These are phyloP conservation scores for Drosophila anceps DNA, from an alignment of 2,888 invertebrate genomes.

Conservation along the genomic window DNA sequence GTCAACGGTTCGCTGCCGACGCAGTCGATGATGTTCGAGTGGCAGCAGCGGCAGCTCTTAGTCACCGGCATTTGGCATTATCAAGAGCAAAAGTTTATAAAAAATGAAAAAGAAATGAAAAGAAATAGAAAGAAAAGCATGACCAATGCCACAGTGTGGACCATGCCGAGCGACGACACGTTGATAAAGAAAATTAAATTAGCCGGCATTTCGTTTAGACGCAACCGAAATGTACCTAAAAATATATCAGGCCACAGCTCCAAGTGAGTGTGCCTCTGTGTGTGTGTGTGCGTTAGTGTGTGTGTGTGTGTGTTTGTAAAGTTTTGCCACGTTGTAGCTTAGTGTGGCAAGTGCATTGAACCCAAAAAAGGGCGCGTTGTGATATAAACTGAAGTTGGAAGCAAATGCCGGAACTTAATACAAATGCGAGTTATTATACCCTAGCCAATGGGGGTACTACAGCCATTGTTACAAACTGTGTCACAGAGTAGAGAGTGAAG, in stretches of 20 bases:
- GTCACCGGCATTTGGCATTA: slow-evolving; percentile 72
- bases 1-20: slow-evolving; percentile 74
- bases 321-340: slow-evolving; percentile 60
- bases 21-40: slow-evolving; percentile 48
- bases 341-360: slow-evolving; percentile 72
- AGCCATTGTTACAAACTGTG: neutral
- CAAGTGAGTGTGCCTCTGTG: slow-evolving; percentile 8
- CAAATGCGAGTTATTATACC: slow-evolving; percentile 54
- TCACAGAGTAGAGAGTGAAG: neutral
- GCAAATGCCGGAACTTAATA: slow-evolving; percentile 69
- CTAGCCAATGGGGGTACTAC: neutral
- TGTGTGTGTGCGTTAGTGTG: neutral
- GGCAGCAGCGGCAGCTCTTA: slow-evolving; percentile 42
- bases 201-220: slow-evolving; percentile 58
- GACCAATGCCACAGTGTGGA: slow-evolving; percentile 67
- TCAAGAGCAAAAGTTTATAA: slow-evolving; percentile 50
- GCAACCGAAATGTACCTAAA: slow-evolving; percentile 59
- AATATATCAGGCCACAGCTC: slow-evolving; percentile 54
- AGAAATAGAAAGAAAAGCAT: slow-evolving; percentile 31
- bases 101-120: slow-evolving; percentile 2
- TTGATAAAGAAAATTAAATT: slow-evolving; percentile 65
- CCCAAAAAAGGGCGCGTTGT: slow-evolving; percentile 60
- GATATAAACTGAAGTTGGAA: slow-evolving; percentile 46
- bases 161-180: slow-evolving; percentile 28
- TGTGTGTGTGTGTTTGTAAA: slow-evolving; percentile 44